phyloP scores from a whole-genome alignment of 37 sponge, comb jelly and placozoan genomes.

The Dysidea cf. avara region DNA sequence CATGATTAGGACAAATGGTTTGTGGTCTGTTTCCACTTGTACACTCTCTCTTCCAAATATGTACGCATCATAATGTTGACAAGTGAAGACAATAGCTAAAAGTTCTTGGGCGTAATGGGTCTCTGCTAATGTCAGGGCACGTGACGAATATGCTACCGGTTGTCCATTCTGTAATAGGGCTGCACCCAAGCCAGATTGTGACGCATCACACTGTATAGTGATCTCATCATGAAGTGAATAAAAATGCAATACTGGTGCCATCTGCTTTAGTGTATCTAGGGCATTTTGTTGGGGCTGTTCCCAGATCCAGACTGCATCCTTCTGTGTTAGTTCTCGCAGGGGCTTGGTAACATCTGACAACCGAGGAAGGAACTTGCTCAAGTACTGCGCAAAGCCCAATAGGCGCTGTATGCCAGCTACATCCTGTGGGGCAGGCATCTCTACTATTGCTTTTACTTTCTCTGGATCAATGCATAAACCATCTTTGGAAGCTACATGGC shows the following conservation, averaged over 20 bases:
- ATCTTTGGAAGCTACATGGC: conserved; percentile 36
- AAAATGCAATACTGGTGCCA: conserved; percentile 33
- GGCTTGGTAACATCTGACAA: conserved; percentile 38
- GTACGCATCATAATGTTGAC: conserved; percentile 44
- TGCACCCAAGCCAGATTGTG: conserved; percentile 31
- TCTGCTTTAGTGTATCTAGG: conserved; percentile 26
- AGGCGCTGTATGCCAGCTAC: conserved; percentile 33
- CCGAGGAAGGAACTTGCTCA: conserved; percentile 51
- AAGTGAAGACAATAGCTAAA: conserved; percentile 49
- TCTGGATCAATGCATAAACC: conserved; percentile 51
- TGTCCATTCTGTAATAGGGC: too few species aligned
- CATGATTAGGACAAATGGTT: conserved; percentile 32
- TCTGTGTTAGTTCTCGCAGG: conserved; percentile 33
- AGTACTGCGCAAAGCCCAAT: conserved; percentile 44
- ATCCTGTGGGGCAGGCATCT: conserved; percentile 50
- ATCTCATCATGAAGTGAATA: conserved; percentile 26
- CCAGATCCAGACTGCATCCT: conserved; percentile 46
- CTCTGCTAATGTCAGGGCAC: conserved; percentile 26
- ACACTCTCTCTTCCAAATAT: conserved; percentile 33
- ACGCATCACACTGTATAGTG: conserved; percentile 42
- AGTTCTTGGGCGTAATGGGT: conserved; percentile 45
- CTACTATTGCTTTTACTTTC: too few species aligned
- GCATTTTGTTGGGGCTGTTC: too few species aligned
- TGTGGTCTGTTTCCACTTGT: conserved; percentile 40
- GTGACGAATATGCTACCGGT: conserved; percentile 48